phyloP scores from a whole-genome alignment of 2,113 vertebrate species.

The Sapayoa aenigma region DNA sequence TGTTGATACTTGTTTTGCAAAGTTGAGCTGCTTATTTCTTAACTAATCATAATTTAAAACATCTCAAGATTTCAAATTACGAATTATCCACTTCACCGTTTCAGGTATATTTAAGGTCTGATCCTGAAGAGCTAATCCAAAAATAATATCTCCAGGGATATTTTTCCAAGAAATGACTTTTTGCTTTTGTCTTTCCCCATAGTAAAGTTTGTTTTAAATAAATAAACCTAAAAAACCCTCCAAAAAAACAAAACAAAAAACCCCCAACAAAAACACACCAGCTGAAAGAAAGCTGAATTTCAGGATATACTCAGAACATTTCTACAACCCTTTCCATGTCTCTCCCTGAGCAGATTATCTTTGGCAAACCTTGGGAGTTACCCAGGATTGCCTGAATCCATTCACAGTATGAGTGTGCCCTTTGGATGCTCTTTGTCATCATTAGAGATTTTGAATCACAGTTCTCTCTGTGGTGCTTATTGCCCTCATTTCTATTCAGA shows the following conservation, averaged over 20 bases:
- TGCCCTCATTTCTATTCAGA: neutral
- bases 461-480: neutral
- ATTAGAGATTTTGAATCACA: neutral
- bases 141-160: neutral
- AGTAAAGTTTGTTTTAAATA: neutral
- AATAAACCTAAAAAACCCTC: neutral
- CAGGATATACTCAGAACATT: neutral
- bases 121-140: neutral
- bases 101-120: neutral
- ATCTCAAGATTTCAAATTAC: neutral
- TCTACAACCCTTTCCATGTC: neutral
- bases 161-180: neutral
- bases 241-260: too few species aligned
- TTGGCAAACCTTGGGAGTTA: neutral
- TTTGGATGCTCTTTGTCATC: neutral
- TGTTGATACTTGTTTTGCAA: neutral
- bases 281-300: neutral
- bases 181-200: neutral
- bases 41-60: neutral
- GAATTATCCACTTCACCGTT: neutral
- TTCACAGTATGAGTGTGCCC: neutral
- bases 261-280: too few species aligned
- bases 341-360: neutral
- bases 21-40: neutral
- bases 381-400: neutral